A percentile compares a stretch with the other conserved stretches of the same genome.
phyloP scores from a whole-genome alignment of 2,113 vertebrate species.

The Erinaceus europaeus region DNA sequence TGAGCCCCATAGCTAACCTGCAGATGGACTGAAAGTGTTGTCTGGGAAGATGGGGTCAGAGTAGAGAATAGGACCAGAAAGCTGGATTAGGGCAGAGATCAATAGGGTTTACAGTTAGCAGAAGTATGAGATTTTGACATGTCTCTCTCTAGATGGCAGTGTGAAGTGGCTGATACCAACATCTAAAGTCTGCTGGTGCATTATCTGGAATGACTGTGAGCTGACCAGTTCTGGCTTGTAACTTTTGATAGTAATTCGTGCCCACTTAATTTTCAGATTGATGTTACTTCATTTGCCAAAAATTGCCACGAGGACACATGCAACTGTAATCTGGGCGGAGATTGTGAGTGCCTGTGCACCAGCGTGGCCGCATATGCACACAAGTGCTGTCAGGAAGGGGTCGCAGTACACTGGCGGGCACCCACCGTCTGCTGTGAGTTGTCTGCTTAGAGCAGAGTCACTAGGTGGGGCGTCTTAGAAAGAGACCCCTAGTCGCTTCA shows the following conservation, averaged over 20 bases:
- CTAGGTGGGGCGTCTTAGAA: not conserved
- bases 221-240: conserved; percentile 28
- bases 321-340: conserved; percentile 96
- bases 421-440: conserved; percentile 92
- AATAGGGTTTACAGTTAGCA: too few species aligned
- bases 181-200: not conserved
- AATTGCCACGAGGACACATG: conserved; percentile 98
- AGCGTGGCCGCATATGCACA: conserved; percentile 95
- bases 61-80: too few species aligned
- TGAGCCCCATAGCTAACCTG: too few species aligned
- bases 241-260: conserved; percentile 5
- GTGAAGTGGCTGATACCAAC: not conserved
- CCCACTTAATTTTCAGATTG: conserved; percentile 84
- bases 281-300: conserved; percentile 97
- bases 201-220: conserved; percentile 27
- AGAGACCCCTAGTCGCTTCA: too few species aligned
- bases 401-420: conserved; percentile 91
- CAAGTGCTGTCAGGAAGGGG: conserved; percentile 96
- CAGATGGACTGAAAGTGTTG: too few species aligned
- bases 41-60: too few species aligned
- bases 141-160: conserved; percentile 26
- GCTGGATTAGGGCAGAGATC: too few species aligned
- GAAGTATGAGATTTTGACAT: too few species aligned
- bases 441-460: not conserved
- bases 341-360: conserved; percentile 97